Evolutionary conservation across 1,140 invertebrate genomes (phyloP), one percentile per base, ranked within the genome.

Genomic region (Scaptodrosophila lebanonensis): DNA sequence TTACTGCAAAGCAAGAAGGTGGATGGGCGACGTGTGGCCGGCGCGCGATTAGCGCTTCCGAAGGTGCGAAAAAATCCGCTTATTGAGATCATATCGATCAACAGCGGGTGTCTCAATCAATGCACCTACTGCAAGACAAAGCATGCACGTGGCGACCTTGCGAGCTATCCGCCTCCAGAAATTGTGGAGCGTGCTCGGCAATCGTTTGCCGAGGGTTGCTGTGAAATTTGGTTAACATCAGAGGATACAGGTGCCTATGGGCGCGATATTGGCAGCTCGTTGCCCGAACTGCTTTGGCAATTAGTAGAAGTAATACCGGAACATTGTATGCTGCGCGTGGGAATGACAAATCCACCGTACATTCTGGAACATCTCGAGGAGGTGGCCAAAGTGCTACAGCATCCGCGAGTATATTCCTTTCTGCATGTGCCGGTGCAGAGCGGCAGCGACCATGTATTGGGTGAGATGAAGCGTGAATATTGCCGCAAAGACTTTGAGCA

Each of bases 61-160:
- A 99, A 99, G 90, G 94, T 99, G 5, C 88, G 98, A 43, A 93
- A 95, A 83, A 99, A 99, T 89, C 95, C 96, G 2, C 88, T 99
- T 0, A 95, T 99, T 60, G 98, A 99, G 90, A 99, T 99, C 43
- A 98, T 99, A 61, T 92, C 98, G 0, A 98, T 99, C 9, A 99
- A 97, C 87, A 98, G 97, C 1, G 98, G 97, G 0, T 99, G 98
- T 84, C 88, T 99, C 2, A 99, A 99, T 88, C 95, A 98, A 68
- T 99, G 98, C 86, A 99, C 98, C 0, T 99, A 99, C 85, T 99
- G 98, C 83, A 99, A 99, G 88, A 99, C 98, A 0, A 99, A 99
- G 86, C 96, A 98, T 88, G 98, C 98, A 0, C 88, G 98, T 59
- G 98, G 98, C 0, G 95, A 99, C 84, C 86, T 99, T 1, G 97